Conservation (phyloP, 2,113 vertebrate genomes). For the Mastomys natalensis region DNA sequence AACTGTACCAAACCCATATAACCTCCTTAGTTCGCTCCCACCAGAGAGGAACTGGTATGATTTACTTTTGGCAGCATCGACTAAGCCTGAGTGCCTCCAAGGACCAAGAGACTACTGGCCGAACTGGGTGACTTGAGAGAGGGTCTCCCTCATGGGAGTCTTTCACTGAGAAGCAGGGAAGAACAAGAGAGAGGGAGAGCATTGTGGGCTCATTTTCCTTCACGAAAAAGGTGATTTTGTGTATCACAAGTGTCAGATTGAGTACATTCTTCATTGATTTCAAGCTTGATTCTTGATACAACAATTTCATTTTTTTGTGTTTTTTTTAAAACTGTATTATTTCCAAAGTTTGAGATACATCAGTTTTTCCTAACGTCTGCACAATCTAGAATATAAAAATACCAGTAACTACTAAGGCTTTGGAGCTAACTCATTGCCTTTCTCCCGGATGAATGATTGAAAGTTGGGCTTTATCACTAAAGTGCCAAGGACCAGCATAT, state of each 20-base stretch:
- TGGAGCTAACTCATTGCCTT: background rate
- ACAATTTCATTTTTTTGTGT: background rate
- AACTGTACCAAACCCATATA: too few relatives aligned
- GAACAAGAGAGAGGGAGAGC: background rate
- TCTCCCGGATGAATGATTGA: background rate
- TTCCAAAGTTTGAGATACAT: background rate
- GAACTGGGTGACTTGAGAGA: too few relatives aligned
- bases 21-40: too few relatives aligned
- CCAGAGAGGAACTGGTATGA: too few relatives aligned
- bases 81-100: too few relatives aligned
- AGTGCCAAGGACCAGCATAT: too few relatives aligned
- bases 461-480: constrained; percentile 30
- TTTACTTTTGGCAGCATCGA: too few relatives aligned
- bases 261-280: background rate
- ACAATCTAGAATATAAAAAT: constrained; percentile 11
- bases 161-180: background rate
- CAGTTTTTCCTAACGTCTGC: constrained; percentile 1
- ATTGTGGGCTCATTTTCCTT: background rate
- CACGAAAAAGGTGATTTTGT: background rate
- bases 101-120: too few relatives aligned
- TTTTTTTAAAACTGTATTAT: background rate
- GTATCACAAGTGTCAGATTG: background rate
- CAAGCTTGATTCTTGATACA: background rate
- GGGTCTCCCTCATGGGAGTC: too few relatives aligned
- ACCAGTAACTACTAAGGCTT: background rate